These are phyloP conservation scores for Andrena marginata DNA, from an alignment of 2,888 invertebrate genomes.

Conservation along the genomic window DNA sequence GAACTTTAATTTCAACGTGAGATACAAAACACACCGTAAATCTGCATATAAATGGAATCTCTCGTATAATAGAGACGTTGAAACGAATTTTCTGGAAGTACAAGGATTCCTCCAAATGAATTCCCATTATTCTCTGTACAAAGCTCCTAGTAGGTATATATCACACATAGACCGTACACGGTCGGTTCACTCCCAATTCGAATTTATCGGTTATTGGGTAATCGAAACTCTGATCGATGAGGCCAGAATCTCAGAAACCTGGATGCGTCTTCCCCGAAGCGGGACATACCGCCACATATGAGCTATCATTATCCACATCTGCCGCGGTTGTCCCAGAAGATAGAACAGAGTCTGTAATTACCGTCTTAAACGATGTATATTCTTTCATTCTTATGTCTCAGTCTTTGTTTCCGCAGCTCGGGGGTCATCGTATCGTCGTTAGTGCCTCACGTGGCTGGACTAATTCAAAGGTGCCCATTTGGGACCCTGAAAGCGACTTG, in stretches of 20 bases:
- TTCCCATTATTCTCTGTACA: background rate
- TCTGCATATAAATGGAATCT: slow-evolving; percentile 75
- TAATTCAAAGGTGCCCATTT: slow-evolving; percentile 66
- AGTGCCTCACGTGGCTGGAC: slow-evolving; percentile 56
- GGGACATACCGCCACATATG: slow-evolving; percentile 79
- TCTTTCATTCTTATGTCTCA: slow-evolving; percentile 78
- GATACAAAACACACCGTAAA: slow-evolving; percentile 59
- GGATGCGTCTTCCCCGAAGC: slow-evolving; percentile 65
- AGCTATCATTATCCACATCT: slow-evolving; percentile 83
- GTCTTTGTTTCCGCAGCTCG: slow-evolving; percentile 75
- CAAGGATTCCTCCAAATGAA: slow-evolving; percentile 2
- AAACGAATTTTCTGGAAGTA: slow-evolving; percentile 34
- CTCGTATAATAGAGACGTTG: slow-evolving; percentile 67
- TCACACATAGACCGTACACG: background rate
- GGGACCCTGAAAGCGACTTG: slow-evolving; percentile 15
- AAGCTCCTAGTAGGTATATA: background rate
- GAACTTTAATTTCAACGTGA: slow-evolving; percentile 65
- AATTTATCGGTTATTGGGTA: slow-evolving; percentile 42
- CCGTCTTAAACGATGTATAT: slow-evolving; percentile 75
- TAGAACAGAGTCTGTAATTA: slow-evolving; percentile 75
- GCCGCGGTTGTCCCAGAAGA: slow-evolving; percentile 72
- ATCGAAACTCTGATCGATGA: slow-evolving; percentile 70
- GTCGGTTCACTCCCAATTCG: background rate
- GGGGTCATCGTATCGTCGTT: slow-evolving; percentile 79
- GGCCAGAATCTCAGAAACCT: slow-evolving; percentile 69